A percentile compares a stretch with the other conserved stretches of the same genome.
These are phyloP conservation scores for Chrysogorgia sp. DNA, from an alignment of 92 coral and sea anemone genomes.

Conservation along the genomic window DNA sequence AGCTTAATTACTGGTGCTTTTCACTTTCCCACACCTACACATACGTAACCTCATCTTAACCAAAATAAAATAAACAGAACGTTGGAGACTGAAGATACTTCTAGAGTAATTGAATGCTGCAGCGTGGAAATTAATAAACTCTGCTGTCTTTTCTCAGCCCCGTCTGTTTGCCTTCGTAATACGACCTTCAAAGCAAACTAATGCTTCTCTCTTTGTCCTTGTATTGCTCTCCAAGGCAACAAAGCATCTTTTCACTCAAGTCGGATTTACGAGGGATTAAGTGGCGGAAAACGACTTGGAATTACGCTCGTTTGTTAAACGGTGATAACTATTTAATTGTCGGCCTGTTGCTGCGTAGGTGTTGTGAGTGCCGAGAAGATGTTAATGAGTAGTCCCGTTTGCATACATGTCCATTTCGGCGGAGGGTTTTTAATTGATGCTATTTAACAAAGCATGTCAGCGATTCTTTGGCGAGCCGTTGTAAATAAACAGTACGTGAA, in stretches of 20 bases:
- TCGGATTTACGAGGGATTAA: slow-evolving; percentile 30
- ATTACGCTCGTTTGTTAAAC: background rate
- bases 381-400: slow-evolving; percentile 26
- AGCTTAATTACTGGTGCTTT: too few species aligned
- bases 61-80: background rate
- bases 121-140: background rate
- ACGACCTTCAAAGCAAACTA: slow-evolving; percentile 8
- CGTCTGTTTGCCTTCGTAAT: slow-evolving; percentile 13
- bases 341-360: slow-evolving; percentile 36
- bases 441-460: slow-evolving; percentile 27
- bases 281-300: background rate
- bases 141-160: background rate
- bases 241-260: slow-evolving; percentile 33
- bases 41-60: background rate
- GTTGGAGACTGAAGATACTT: background rate
- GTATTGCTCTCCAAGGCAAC: slow-evolving; percentile 25
- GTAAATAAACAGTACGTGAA: slow-evolving; percentile 1
- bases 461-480: background rate
- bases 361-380: background rate
- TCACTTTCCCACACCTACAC: background rate
- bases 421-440: slow-evolving; percentile 22
- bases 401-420: background rate
- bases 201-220: slow-evolving; percentile 11
- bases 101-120: background rate
- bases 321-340: slow-evolving; percentile 27